phyloP scores from a whole-genome alignment of 2,797 vertebrate genomes.

The Gymnoscopelus braueri region DNA sequence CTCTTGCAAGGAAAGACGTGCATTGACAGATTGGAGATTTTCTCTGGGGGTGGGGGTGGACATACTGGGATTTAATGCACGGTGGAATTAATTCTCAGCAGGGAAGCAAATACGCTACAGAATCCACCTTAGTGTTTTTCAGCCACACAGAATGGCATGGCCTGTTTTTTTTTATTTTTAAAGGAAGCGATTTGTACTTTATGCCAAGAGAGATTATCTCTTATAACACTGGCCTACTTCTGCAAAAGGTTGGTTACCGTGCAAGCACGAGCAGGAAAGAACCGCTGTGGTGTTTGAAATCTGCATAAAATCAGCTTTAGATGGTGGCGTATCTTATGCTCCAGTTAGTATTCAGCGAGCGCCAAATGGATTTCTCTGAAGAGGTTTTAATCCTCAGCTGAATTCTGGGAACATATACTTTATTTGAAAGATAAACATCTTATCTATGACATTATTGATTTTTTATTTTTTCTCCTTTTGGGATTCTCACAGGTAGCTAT shows the following conservation, averaged over 20 bases:
- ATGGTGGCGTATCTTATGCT: constrained; percentile 35
- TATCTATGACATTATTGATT: constrained; percentile 30
- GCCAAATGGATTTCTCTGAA: constrained; percentile 45
- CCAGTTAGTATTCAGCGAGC: constrained; percentile 32
- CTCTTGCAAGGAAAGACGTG: constrained; percentile 24
- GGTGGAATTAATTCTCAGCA: constrained; percentile 59
- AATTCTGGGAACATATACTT: constrained; percentile 26
- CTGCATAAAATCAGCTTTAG: constrained; percentile 53
- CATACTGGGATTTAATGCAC: constrained; percentile 56
- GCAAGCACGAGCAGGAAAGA: constrained; percentile 44
- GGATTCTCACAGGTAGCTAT: constrained; percentile 30
- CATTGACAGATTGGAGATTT: constrained; percentile 62
- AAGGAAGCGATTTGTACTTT: constrained; percentile 60
- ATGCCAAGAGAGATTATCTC: constrained; percentile 66
- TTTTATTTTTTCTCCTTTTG: neutral
- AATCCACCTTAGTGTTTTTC: constrained; percentile 56
- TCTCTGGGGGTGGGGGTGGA: constrained; percentile 33
- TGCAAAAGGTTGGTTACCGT: constrained; percentile 33
- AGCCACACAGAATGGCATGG: constrained; percentile 35
- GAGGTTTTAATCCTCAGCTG: constrained; percentile 40
- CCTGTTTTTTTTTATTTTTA: constrained; percentile 47
- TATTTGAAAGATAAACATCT: constrained; percentile 45
- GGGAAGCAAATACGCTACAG: constrained; percentile 43
- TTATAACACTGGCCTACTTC: constrained; percentile 60
- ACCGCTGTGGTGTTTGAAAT: constrained; percentile 47